phyloP scores from a whole-genome alignment of 2,888 invertebrate species.

The Lordiphosa andalusiaca region DNA sequence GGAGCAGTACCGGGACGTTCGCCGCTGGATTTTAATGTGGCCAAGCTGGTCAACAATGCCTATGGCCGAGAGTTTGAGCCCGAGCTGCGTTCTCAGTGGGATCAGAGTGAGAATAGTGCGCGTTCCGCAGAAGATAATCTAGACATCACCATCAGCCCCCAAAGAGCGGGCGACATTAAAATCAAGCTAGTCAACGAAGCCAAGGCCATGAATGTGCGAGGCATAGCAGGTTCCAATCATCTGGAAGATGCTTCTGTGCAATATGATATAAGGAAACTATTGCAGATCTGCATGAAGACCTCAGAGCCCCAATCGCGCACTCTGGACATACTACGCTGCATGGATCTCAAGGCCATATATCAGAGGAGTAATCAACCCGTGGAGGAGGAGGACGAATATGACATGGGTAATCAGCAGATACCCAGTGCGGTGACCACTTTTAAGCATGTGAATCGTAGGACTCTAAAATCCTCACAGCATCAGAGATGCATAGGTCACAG shows the following conservation, averaged over 20 bases:
- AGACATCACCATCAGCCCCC: constrained; percentile 85
- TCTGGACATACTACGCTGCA: constrained; percentile 78
- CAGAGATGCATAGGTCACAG: constrained; percentile 82
- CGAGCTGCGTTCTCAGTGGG: constrained; percentile 78
- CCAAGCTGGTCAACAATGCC: constrained; percentile 77
- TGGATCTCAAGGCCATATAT: constrained; percentile 79
- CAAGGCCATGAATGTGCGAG: constrained; percentile 79
- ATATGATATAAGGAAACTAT: constrained; percentile 76
- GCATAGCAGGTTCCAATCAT: constrained; percentile 58
- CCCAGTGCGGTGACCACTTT: constrained; percentile 72
- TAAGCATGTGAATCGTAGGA: constrained; percentile 71
- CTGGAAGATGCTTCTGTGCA: constrained; percentile 74
- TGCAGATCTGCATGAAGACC: constrained; percentile 78
- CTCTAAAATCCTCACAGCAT: constrained; percentile 82
- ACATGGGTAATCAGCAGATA: constrained; percentile 77
- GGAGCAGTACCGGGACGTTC: constrained; percentile 68
- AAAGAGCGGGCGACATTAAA: constrained; percentile 77
- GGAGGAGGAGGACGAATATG: constrained; percentile 69
- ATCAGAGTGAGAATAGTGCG: constrained; percentile 57
- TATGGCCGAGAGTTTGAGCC: constrained; percentile 78
- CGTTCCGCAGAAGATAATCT: constrained; percentile 67
- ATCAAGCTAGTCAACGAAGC: constrained; percentile 79
- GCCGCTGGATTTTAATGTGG: constrained; percentile 78
- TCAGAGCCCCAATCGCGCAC: constrained; percentile 76
- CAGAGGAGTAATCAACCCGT: constrained; percentile 61